These are phyloP conservation scores for Steinernema carpocapsae DNA, from an alignment of 2,888 invertebrate species.

Conservation along the genomic window DNA sequence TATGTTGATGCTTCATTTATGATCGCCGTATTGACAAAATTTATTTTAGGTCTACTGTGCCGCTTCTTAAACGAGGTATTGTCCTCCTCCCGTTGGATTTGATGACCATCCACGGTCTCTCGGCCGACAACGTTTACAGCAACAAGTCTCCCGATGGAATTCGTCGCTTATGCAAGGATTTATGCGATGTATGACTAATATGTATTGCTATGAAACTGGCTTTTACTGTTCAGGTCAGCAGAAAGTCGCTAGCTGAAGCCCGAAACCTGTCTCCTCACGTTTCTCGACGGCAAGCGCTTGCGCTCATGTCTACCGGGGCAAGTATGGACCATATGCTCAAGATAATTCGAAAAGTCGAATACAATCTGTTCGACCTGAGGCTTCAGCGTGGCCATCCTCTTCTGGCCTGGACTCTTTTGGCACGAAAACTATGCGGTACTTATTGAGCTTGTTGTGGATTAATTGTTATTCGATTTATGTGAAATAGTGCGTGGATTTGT, in stretches of 20 bases:
- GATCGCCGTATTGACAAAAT: not conserved
- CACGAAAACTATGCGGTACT: slow-evolving; percentile 40
- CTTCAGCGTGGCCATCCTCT: slow-evolving; percentile 45
- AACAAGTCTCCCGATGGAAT: slow-evolving; percentile 55
- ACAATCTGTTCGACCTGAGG: slow-evolving; percentile 45
- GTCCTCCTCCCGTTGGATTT: slow-evolving; percentile 63
- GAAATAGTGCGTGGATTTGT: no score
- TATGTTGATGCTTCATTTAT: slow-evolving; percentile 16
- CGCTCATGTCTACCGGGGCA: slow-evolving; percentile 53
- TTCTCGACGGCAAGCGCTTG: slow-evolving; percentile 46
- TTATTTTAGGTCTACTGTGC: slow-evolving; percentile 80
- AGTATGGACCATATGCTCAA: slow-evolving; percentile 55
- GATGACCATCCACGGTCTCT: slow-evolving; percentile 55
- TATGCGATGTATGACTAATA: slow-evolving; percentile 46
- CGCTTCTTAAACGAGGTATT: slow-evolving; percentile 61
- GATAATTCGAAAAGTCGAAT: slow-evolving; percentile 44
- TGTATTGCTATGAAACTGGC: not conserved
- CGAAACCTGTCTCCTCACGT: slow-evolving; percentile 41
- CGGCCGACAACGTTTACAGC: slow-evolving; percentile 57
- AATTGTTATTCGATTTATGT: no score
- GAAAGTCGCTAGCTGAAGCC: slow-evolving; percentile 41
- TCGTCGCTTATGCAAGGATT: slow-evolving; percentile 50
- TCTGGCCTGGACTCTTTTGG: slow-evolving; percentile 48
- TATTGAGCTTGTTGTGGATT: slow-evolving; percentile 37
- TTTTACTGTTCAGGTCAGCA: slow-evolving; percentile 42